These are phyloP conservation scores for Tridacna crocea DNA, from an alignment of 2,888 invertebrate species.

Conservation along the genomic window DNA sequence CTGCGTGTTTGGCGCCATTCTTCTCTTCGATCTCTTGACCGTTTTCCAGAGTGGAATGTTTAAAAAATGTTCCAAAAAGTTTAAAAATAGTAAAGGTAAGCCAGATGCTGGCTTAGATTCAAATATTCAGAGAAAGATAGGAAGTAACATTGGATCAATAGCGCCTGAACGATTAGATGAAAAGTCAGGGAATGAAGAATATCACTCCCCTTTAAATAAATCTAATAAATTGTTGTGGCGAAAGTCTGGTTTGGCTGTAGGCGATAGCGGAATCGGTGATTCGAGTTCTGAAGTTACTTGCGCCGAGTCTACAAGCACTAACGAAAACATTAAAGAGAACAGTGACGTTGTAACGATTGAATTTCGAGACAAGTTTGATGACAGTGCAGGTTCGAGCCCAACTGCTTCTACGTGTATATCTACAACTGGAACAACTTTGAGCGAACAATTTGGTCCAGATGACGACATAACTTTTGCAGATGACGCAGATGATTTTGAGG, in stretches of 20 bases:
- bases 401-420: background rate
- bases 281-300: constrained; percentile 26
- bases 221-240: constrained; percentile 31
- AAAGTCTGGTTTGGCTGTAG: constrained; percentile 27
- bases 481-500: too few species aligned
- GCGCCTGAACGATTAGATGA: background rate
- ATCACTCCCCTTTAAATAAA: background rate
- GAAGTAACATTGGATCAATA: background rate
- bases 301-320: constrained; percentile 23
- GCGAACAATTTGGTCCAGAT: too few species aligned
- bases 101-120: background rate
- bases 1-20: constrained; percentile 47
- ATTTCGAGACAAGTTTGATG: background rate
- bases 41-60: constrained; percentile 30
- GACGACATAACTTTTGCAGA: too few species aligned
- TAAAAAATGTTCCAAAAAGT: constrained; percentile 6
- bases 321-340: background rate
- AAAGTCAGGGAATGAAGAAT: background rate
- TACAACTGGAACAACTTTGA: too few species aligned
- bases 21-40: constrained; percentile 52
- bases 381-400: background rate
- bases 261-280: constrained; percentile 47
- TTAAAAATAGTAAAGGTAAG: background rate
- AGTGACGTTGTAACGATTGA: constrained; percentile 10
- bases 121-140: background rate